Percentiles rank a stretch among this genome's conserved stretches.
phyloP scores from a whole-genome alignment of 2,888 invertebrate species.

The Tenthredo notha region DNA sequence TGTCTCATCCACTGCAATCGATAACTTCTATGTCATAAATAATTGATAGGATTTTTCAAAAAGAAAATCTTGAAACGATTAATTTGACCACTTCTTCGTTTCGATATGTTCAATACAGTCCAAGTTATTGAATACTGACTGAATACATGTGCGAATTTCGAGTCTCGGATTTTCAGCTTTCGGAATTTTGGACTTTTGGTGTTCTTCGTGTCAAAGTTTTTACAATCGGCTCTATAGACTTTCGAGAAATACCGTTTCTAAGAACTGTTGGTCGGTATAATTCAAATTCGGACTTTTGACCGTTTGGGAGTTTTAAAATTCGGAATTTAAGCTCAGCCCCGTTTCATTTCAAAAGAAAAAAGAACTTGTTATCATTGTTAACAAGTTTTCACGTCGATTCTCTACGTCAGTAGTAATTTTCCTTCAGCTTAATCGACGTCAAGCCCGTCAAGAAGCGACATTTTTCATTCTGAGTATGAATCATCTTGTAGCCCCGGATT shows the following conservation, averaged over 20 bases:
- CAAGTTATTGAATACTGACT: too few species aligned
- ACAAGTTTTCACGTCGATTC: not conserved
- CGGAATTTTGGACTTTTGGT: too few species aligned
- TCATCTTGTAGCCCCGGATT: constrained; percentile 14
- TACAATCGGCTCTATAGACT: too few species aligned
- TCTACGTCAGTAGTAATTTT: not conserved
- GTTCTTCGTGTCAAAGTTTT: too few species aligned
- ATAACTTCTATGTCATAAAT: too few species aligned
- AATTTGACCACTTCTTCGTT: too few species aligned
- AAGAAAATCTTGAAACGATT: too few species aligned
- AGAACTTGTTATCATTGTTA: not conserved
- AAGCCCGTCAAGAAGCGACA: not conserved
- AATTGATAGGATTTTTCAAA: too few species aligned
- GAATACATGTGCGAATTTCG: too few species aligned
- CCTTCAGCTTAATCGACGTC: constrained; percentile 35
- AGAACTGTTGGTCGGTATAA: not conserved
- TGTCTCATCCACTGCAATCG: too few species aligned
- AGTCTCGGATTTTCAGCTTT: too few species aligned
- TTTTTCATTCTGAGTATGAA: constrained; percentile 30
- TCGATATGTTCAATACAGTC: too few species aligned
- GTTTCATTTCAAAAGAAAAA: not conserved
- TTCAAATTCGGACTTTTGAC: not conserved
- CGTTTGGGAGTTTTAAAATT: not conserved
- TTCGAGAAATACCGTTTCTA: not conserved
- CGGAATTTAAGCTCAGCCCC: not conserved